Evolutionary conservation across 1,140 invertebrate genomes (phyloP).

Genomic region (Pachyrhynchus sulphureomaculatus): DNA sequence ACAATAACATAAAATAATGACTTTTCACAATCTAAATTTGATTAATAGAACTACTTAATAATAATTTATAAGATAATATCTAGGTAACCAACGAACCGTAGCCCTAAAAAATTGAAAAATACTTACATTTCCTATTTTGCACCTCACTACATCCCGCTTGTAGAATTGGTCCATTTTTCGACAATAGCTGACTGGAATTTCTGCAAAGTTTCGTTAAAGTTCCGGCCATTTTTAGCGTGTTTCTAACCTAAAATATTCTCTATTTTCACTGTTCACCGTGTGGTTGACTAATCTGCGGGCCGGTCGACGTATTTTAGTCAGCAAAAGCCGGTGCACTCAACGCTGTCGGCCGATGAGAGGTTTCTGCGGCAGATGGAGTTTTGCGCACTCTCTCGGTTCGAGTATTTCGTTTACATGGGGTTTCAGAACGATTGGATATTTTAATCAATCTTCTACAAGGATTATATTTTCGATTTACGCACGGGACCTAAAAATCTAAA

Average conservation of each 20-base stretch:
- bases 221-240: slow-evolving; percentile 40
- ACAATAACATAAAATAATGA: no score
- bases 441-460: no score
- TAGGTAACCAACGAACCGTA: no score
- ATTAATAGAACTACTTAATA: no score
- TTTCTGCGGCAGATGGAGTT: slow-evolving; percentile 7
- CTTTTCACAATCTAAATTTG: no score
- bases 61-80: no score
- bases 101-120: no score
- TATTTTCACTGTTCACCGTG: neutral
- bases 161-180: neutral
- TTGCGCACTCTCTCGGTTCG: slow-evolving; percentile 14
- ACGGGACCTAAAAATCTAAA: no score
- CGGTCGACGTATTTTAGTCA: slow-evolving; percentile 8
- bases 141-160: neutral
- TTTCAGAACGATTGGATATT: neutral
- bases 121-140: slow-evolving; percentile 4
- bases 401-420: neutral
- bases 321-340: slow-evolving; percentile 20
- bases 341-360: slow-evolving; percentile 2
- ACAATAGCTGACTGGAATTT: slow-evolving; percentile 23
- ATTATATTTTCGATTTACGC: no score
- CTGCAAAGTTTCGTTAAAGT: slow-evolving; percentile 45
- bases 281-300: neutral
- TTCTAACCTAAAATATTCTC: slow-evolving; percentile 36